Base-by-base conservation (phyloP, 1,140 invertebrate species). In the Luehdorfia chinensis region DNA sequence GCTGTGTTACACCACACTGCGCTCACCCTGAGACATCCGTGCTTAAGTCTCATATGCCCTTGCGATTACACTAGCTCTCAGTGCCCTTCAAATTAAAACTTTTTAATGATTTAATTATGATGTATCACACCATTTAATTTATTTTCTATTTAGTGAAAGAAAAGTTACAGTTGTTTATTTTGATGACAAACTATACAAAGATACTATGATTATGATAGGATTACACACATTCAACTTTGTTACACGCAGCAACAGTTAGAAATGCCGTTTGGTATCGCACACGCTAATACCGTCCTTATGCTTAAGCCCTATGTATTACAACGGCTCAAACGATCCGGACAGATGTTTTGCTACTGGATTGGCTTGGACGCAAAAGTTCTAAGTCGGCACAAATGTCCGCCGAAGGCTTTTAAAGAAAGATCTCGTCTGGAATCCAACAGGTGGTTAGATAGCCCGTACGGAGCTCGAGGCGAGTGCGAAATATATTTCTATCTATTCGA, bases 351-450 rank as follows among this genome's bases (percentile, higher is more conserved):
- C 25, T 33, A 39, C 44, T 18, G 52, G 27, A 55, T 51, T 51
- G 53, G 57, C 57, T 33, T 27, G 32, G 48, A 54, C 54, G 49
- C 57, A 57, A 64, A 64, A 64, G 39, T 64, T 63, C 43, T 28
- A 49, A 53, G 41, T 36, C n/a, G 23, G 33, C 31, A 31, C 49
- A 25, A 13, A 39, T 0, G 13, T 28, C 15, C 39, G 39, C 34
- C 47, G 50, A 51, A 50, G 48, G 18, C 55, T 58, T 36, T 43
- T 30, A 30, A 58, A 39, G 50, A 50, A 46, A 36, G 41, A 53
- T 50, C 57, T 30, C 47, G 47, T 15, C 47, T 28, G 4, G 30
- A 51, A 44, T 48, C 31, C 54, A 58, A 64, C 64, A 67, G 57
- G 60, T 67, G 59, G 54, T 44, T 37, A 15, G 14, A 9, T 14